These are phyloP conservation scores for Leucoma salicis DNA, from an alignment of 2,888 invertebrate species.

Conservation along the genomic window DNA sequence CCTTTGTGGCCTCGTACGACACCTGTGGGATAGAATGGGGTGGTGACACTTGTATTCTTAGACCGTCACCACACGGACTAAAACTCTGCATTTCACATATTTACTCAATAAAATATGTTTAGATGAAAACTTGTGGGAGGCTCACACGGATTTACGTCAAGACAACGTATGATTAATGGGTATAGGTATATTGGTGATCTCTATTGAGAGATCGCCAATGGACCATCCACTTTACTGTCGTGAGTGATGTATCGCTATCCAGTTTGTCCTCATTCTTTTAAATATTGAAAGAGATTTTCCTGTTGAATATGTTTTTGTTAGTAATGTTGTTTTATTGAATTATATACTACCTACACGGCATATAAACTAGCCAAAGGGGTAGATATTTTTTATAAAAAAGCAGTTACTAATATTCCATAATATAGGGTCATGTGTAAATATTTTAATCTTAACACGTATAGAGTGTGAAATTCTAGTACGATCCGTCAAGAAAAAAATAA, in stretches of 20 bases:
- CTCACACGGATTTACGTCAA: constrained; percentile 26
- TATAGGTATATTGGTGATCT: constrained; percentile 4
- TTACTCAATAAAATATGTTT: constrained; percentile 27
- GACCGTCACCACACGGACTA: background rate
- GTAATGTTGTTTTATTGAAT: background rate
- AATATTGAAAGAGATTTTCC: constrained; percentile 12
- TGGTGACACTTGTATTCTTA: background rate
- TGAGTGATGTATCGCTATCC: constrained; percentile 46
- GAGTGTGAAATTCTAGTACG: too few species aligned
- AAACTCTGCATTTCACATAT: constrained; percentile 14
- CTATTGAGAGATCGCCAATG: constrained; percentile 42
- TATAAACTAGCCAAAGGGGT: too few species aligned
- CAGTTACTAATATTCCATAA: too few species aligned
- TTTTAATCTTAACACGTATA: too few species aligned
- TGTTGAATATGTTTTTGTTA: constrained; percentile 3
- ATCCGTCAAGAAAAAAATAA: too few species aligned
- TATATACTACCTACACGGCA: too few species aligned
- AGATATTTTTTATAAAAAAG: too few species aligned
- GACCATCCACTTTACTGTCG: constrained; percentile 33
- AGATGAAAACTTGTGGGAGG: constrained; percentile 23
- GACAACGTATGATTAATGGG: constrained; percentile 59
- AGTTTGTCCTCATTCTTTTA: constrained; percentile 24
- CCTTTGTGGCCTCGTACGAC: background rate
- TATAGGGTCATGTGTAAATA: too few species aligned
- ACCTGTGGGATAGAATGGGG: background rate